Base-by-base conservation (phyloP, 2,113 vertebrate genomes). In the Entelurus aequoreus region DNA sequence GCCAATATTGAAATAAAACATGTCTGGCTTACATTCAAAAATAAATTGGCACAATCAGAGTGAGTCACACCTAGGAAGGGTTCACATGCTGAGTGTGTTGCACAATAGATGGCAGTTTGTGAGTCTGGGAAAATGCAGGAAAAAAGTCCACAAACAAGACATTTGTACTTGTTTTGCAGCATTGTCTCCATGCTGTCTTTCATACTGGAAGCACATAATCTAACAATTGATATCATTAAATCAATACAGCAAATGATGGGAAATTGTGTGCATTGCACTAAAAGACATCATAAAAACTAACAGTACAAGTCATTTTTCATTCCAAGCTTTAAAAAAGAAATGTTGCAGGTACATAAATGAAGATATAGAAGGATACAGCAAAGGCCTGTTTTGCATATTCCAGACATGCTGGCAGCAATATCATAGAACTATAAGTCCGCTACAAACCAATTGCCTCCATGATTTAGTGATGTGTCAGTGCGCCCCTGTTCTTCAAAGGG, bases 1-100 rank as follows among this genome's bases (percentile, higher is more conserved):
- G 65, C 53, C 57, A 72, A 13, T 63, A 76, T 64, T 61, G 76
- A 72, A 72, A 79, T 68, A 80, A 69, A 74, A 63, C 62, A 57
- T 57, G 72, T 71, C 69, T 72, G 66, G 53, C 47, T 71, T 1
- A 8, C 70, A 51, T 79, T 72, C 75, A 68, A 47, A 28, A 3
- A 28, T 28, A 28, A 28, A 28, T 28, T 28, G 28, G 28, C 28
- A 28, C 28, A 62, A 62, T 62, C 56, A 57, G 63, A 71, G 15
- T 37, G 57, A 72, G 53, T 50, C 54, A 52, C 46, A 58, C 40
- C 57, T 1, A 36, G 50, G 35, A 15, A 60, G 38, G 35, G 42
- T 65, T 58, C 64, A 51, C 15, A 19, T 8, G 3, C 7, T 4
- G 49, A 2, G 4, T 19, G 52, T 69, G 62, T 54, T 67, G 48